Percentiles rank a stretch among this genome's conserved stretches.
These are phyloP conservation scores for Digitonthophagus gazella DNA, from an alignment of 2,888 invertebrate genomes.

Conservation along the genomic window DNA sequence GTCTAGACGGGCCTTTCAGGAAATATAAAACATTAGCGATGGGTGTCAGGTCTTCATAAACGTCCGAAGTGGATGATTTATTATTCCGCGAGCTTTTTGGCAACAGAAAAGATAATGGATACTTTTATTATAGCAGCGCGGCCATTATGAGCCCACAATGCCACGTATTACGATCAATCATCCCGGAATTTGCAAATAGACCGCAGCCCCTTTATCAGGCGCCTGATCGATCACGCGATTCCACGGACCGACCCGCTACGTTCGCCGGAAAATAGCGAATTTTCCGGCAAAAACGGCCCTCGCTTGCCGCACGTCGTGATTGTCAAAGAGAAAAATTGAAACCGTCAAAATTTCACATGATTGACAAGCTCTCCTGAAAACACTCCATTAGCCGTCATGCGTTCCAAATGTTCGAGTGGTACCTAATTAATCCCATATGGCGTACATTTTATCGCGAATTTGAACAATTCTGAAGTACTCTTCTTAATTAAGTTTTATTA, in stretches of 20 bases:
- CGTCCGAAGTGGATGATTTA: conserved; percentile 46
- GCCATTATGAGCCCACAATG: conserved; percentile 40
- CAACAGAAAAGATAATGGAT: conserved; percentile 45
- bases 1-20: conserved; percentile 27
- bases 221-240: neutral
- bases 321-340: neutral
- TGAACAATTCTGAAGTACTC: too few species aligned
- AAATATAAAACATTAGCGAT: conserved; percentile 43
- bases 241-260: neutral
- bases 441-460: neutral
- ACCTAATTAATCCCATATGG: neutral
- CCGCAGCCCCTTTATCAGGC: neutral
- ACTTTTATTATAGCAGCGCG: conserved; percentile 46
- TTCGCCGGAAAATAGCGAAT: neutral
- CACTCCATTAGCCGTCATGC: neutral
- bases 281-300: neutral
- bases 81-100: conserved; percentile 44
- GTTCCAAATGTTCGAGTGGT: neutral
- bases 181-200: conserved; percentile 11
- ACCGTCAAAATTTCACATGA: neutral
- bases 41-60: conserved; percentile 47
- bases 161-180: conserved; percentile 36
- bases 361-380: neutral
- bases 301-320: neutral
- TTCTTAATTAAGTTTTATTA: too few species aligned